These are phyloP conservation scores for Ceyx melanurus DNA, from an alignment of 2,113 vertebrate genomes.

Conservation along the genomic window DNA sequence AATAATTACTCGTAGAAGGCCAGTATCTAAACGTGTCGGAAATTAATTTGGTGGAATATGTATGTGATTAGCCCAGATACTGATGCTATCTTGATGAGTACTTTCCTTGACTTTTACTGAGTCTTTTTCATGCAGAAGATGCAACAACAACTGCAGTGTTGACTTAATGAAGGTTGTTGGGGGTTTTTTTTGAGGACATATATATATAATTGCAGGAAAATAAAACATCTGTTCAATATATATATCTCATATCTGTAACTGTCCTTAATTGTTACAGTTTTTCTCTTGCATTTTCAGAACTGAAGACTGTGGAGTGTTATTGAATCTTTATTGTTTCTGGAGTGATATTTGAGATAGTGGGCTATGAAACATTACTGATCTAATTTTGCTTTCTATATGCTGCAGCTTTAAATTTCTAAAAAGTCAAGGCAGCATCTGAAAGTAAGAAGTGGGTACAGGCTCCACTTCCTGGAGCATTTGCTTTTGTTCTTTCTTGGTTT, in stretches of 20 bases:
- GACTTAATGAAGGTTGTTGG: conserved; percentile 45
- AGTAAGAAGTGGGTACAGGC: conserved; percentile 2
- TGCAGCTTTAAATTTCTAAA: conserved; percentile 49
- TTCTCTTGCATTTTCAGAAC: conserved; percentile 31
- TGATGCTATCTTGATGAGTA: background rate
- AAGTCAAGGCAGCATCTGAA: conserved; percentile 29
- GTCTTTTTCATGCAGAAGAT: conserved; percentile 15
- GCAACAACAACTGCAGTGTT: conserved; percentile 3
- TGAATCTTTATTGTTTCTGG: conserved; percentile 46
- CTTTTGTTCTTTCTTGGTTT: conserved; percentile 49
- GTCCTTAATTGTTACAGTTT: conserved; percentile 48
- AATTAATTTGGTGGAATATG: conserved; percentile 1
- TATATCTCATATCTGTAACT: conserved; percentile 51
- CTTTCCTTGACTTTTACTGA: background rate
- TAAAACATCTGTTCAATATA: conserved; percentile 64
- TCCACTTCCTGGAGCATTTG: conserved; percentile 20
- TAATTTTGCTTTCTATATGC: background rate
- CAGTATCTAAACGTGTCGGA: background rate
- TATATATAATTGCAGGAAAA: conserved; percentile 59
- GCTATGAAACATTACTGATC: background rate
- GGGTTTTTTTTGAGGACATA: background rate
- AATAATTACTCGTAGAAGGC: background rate
- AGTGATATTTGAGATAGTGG: background rate
- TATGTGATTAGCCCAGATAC: background rate
- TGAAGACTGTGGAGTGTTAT: conserved; percentile 10